phyloP scores from a whole-genome alignment of 2,113 vertebrate species.

The Benitochromis conjunctus region DNA sequence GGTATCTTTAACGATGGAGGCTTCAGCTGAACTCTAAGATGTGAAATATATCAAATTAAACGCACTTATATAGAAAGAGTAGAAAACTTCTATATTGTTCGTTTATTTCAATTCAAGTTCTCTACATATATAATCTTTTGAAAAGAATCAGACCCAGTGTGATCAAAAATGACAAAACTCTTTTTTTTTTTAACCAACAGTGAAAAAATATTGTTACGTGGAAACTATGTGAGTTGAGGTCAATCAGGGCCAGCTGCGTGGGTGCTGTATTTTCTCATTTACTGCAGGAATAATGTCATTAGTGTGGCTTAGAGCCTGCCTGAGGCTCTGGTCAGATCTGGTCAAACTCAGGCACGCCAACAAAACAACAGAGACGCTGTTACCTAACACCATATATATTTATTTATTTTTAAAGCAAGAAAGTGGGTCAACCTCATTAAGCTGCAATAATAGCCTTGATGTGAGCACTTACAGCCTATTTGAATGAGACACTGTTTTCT shows the following conservation, averaged over 20 bases:
- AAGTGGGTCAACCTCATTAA: slow-evolving; percentile 62
- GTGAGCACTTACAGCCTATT: slow-evolving; percentile 16
- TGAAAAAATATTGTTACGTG: neutral
- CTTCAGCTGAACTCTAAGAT: neutral
- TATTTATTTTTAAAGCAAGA: neutral
- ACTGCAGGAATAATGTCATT: slow-evolving; percentile 12
- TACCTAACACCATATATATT: slow-evolving; percentile 14
- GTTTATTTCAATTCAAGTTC: neutral
- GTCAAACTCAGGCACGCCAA: neutral
- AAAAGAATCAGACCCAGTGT: neutral
- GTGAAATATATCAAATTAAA: neutral
- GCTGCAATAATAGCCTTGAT: slow-evolving; percentile 15
- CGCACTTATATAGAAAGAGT: neutral
- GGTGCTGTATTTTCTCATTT: neutral
- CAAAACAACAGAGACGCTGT: slow-evolving; percentile 15
- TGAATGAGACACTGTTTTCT: neutral
- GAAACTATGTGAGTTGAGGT: neutral
- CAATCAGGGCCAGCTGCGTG: neutral
- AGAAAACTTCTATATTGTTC: neutral
- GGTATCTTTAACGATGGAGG: neutral
- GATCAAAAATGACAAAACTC: neutral
- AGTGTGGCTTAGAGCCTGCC: neutral
- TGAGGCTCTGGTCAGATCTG: slow-evolving; percentile 7
- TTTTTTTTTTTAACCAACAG: fast-evolving
- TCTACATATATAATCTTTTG: neutral